These are phyloP conservation scores for Pygoscelis adeliae DNA, from an alignment of 2,113 vertebrate species.

Conservation along the genomic window DNA sequence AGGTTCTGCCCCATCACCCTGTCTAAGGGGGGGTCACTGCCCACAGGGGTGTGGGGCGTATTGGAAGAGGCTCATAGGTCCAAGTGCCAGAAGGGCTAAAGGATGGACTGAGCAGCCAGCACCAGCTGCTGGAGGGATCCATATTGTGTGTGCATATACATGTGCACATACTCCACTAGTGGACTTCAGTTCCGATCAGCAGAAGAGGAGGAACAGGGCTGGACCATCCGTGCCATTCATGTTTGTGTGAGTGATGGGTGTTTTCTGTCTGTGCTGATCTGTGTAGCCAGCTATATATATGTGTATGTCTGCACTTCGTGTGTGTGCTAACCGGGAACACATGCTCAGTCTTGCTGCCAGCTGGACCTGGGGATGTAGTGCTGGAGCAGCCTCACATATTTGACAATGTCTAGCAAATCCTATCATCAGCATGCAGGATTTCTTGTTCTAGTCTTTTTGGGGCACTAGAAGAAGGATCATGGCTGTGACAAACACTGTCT, in stretches of 20 bases:
- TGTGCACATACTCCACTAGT: background rate
- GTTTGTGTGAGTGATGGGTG: background rate
- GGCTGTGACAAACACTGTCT: background rate
- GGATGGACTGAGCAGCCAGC: background rate
- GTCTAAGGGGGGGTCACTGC: background rate
- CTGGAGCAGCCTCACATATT: background rate
- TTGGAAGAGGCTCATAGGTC: background rate
- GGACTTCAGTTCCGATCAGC: background rate
- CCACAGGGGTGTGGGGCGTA: background rate
- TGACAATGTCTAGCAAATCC: background rate
- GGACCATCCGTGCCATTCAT: background rate
- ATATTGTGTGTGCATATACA: too few species aligned
- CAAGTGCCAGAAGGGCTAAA: background rate
- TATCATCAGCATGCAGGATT: background rate
- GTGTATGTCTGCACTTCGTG: background rate
- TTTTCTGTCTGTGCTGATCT: background rate
- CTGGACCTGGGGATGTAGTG: background rate
- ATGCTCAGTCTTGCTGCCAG: background rate
- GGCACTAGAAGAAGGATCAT: background rate
- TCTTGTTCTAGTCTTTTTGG: background rate
- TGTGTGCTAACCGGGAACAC: background rate
- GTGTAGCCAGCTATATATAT: background rate
- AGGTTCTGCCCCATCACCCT: background rate
- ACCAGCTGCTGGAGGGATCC: background rate
- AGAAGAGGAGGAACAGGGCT: background rate